Evolutionary conservation across 1,140 invertebrate species (phyloP), one percentile per base, ranked within the genome.

Genomic region (Micrasema longulum): DNA sequence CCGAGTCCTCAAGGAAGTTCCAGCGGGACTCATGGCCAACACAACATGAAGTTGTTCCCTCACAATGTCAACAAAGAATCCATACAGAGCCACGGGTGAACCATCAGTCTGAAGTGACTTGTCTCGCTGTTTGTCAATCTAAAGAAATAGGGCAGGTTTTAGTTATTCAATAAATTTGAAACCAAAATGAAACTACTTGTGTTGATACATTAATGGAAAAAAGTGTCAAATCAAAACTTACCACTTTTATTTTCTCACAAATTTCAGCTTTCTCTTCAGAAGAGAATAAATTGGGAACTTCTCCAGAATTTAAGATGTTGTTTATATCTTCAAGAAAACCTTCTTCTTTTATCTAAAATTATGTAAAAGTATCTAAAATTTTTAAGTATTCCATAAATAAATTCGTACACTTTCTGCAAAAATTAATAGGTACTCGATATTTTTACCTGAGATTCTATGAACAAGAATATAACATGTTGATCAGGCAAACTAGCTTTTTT

Each of bases 31-130:
- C 94, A 98, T 97, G 1, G 94, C 91, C 23, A 99, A 80, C 0
- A 96, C 92, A 65, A 98, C 90, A 79, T 99, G 97, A 9, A 99
- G 84, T 81, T 98, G 97, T 78, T 98, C 95, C 64, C 94, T 90
- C 9, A 95, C 92, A 72, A 95, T 90, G 80, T 86, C 87, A 14
- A 97, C 89, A 80, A 99, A 98, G 77, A 97, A 90, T 85, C 97
- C 96, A 81, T 96, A 97, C n/a, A 98, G 82, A 0, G 95, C 93
- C 0, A 93, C 91, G 0, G 91, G 89, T 77, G 93, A 96, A 1
- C 96, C 96, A 82, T 97, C 96, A 0, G 96, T 97, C 86, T 97
- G 96, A 22, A 95, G 83, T 0, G 93, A 88, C 83, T 95, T 95
- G 78, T 98, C 96, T 47, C 93, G 87, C 80, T 95, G 95, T 70